Evolutionary conservation across 2,888 invertebrate genomes (phyloP).

Genomic region (Drosophila eohydei): DNA sequence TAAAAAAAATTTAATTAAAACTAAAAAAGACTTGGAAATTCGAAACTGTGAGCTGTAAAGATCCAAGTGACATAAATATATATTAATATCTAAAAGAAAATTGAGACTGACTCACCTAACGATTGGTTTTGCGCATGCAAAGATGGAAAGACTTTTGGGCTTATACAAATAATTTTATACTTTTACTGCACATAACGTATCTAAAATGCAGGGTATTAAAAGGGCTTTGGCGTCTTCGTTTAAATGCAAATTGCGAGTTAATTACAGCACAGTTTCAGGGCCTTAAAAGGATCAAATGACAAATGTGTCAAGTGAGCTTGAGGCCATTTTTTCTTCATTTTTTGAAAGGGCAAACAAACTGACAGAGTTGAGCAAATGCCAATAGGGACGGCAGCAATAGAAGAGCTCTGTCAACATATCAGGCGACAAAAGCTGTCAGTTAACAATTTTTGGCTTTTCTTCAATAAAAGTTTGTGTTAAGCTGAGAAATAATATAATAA

Average conservation of each 20-base stretch:
- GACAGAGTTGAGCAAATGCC: slow-evolving; percentile 25
- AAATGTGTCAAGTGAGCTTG: slow-evolving; percentile 47
- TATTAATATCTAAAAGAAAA: too few species aligned
- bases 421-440: slow-evolving; percentile 23
- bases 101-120: too few species aligned
- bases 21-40: too few species aligned
- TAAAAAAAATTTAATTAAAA: too few species aligned
- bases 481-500: slow-evolving; percentile 18
- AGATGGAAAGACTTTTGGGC: too few species aligned
- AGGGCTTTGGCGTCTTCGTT: slow-evolving; percentile 31
- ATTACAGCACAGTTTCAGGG: slow-evolving; percentile 49
- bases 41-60: too few species aligned
- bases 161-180: too few species aligned
- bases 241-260: slow-evolving; percentile 68
- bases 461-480: slow-evolving; percentile 1
- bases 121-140: too few species aligned
- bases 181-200: neutral
- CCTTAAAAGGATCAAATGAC: slow-evolving; percentile 61
- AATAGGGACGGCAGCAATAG: slow-evolving; percentile 9
- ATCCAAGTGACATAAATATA: too few species aligned
- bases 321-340: slow-evolving; percentile 4
- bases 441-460: slow-evolving; percentile 19
- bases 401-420: slow-evolving; percentile 58
- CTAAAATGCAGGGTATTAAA: slow-evolving; percentile 16
- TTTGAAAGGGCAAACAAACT: slow-evolving; percentile 4